Percentiles rank a stretch among this genome's conserved stretches.
Conservation (phyloP, 2,888 invertebrate species). For the Aricia artaxerxes region DNA sequence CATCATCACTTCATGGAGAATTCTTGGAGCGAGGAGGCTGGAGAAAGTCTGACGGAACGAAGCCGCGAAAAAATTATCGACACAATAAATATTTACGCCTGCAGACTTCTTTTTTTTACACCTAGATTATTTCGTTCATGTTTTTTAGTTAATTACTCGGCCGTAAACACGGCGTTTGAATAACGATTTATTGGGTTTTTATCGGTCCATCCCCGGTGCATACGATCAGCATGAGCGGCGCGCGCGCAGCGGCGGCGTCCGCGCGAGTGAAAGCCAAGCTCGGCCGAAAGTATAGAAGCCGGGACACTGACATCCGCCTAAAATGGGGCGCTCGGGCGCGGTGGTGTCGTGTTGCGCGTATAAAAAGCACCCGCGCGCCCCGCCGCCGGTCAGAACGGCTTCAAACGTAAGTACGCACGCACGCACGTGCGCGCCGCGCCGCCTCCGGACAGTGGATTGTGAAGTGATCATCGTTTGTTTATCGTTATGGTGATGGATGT, state of each 20-base stretch:
- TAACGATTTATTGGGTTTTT: neutral
- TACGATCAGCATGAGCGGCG: constrained; percentile 26
- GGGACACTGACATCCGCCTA: constrained; percentile 75
- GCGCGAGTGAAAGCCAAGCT: constrained; percentile 77
- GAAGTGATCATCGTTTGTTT: constrained; percentile 54
- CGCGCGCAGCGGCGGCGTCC: constrained; percentile 43
- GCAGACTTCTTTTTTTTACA: neutral
- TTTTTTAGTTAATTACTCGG: neutral
- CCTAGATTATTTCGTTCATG: neutral
- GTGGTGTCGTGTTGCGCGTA: constrained; percentile 90
- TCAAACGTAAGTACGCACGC: constrained; percentile 92
- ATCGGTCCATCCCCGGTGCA: constrained; percentile 3
- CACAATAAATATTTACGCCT: neutral
- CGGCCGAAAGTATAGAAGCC: constrained; percentile 71
- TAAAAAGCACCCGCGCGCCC: constrained; percentile 86
- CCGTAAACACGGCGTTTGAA: neutral
- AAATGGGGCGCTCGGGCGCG: constrained; percentile 77
- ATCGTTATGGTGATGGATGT: constrained; percentile 49
- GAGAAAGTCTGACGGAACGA: neutral
- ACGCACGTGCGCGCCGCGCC: constrained; percentile 59
- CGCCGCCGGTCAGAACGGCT: constrained; percentile 96
- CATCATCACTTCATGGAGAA: constrained; percentile 21
- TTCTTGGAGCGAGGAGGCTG: constrained; percentile 25
- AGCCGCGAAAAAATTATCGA: neutral
- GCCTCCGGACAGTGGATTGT: constrained; percentile 63